phyloP scores from a whole-genome alignment of 2,113 vertebrate genomes.

The Machaerirhynchus nigripectus region DNA sequence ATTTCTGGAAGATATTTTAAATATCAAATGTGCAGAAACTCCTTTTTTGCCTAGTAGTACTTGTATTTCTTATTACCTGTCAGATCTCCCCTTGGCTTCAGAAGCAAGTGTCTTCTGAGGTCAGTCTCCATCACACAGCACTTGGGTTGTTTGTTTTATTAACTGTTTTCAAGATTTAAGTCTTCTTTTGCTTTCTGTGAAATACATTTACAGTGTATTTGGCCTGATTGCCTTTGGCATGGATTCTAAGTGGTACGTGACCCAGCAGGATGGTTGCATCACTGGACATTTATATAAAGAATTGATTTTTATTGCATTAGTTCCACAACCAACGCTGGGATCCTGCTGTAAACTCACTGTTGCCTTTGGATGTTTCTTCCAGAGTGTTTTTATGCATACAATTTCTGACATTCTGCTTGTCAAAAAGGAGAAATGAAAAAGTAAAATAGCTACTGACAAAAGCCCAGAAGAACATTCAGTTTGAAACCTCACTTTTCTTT shows the following conservation, averaged over 20 bases:
- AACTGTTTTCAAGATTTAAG: not conserved
- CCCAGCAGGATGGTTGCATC: not conserved
- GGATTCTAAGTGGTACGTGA: not conserved
- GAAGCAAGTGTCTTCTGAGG: not conserved
- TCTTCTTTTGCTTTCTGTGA: not conserved
- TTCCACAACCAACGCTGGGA: rapidly evolving
- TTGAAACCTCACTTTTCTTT: not conserved
- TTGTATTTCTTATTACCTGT: not conserved
- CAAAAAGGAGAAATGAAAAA: not conserved
- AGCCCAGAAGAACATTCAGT: not conserved
- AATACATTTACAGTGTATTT: not conserved
- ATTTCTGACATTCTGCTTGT: not conserved
- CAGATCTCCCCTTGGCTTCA: not conserved
- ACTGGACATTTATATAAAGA: not conserved
- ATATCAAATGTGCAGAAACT: not conserved
- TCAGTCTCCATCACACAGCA: not conserved
- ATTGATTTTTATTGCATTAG: not conserved
- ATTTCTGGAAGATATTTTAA: not conserved
- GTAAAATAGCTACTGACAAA: not conserved
- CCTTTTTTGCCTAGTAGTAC: not conserved
- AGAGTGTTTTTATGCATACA: not conserved
- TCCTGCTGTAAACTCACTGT: not conserved
- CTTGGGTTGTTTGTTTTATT: not conserved
- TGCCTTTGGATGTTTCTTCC: not conserved
- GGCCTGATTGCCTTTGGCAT: not conserved